phyloP scores from a whole-genome alignment of 2,888 invertebrate genomes.

The Drosophila pegasa region DNA sequence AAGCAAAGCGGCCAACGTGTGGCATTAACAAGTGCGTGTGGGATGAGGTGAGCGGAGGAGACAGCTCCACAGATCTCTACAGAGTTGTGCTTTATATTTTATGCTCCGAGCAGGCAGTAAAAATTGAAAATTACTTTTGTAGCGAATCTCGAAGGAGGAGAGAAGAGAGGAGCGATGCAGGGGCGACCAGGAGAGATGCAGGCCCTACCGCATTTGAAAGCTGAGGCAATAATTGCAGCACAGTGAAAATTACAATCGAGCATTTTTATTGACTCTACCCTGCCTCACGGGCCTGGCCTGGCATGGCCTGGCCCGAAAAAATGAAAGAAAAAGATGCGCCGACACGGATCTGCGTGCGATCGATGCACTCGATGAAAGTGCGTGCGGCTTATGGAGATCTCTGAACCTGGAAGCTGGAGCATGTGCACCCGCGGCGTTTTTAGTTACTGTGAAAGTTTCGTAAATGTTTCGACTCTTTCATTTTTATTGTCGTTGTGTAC shows the following conservation, averaged over 20 bases:
- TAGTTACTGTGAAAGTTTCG: slow-evolving; percentile 63
- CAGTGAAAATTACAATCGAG: slow-evolving; percentile 76
- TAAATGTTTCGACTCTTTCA: slow-evolving; percentile 6
- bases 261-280: slow-evolving; percentile 62
- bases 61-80: slow-evolving; percentile 4
- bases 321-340: slow-evolving; percentile 8
- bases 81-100: slow-evolving; percentile 61
- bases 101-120: slow-evolving; percentile 66
- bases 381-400: slow-evolving; percentile 62
- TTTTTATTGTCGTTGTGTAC: slow-evolving; percentile 18
- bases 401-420: slow-evolving; percentile 22
- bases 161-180: background rate
- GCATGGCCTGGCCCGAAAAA: too few species aligned
- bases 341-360: slow-evolving; percentile 56
- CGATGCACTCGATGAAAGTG: slow-evolving; percentile 63
- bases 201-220: slow-evolving; percentile 74
- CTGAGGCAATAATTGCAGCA: slow-evolving; percentile 73
- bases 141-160: background rate
- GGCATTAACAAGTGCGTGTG: slow-evolving; percentile 52
- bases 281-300: slow-evolving; percentile 9
- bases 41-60: background rate
- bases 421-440: slow-evolving; percentile 68
- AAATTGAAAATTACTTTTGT: slow-evolving; percentile 76
- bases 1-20: slow-evolving; percentile 45
- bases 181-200: slow-evolving; percentile 7